phyloP scores from a whole-genome alignment of 2,113 vertebrate species.

The Megaleporinus macrocephalus region DNA sequence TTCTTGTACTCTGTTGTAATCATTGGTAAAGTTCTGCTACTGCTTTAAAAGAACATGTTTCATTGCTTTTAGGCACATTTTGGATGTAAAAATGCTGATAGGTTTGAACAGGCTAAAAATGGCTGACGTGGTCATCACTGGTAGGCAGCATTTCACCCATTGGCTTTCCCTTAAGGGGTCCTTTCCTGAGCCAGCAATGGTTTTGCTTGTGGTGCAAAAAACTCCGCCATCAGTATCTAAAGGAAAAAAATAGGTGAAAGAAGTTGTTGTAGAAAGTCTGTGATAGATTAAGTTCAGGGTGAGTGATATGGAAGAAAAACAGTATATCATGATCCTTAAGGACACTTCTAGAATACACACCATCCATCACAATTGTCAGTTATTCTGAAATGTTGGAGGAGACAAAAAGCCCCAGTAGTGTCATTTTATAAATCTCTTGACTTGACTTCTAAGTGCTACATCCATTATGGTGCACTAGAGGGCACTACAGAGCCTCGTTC shows the following conservation, averaged over 20 bases:
- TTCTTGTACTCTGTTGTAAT: neutral
- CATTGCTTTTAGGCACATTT: neutral
- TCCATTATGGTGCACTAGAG: neutral
- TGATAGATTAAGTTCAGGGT: neutral
- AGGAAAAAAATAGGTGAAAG: neutral
- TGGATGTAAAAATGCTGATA: neutral
- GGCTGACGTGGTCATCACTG: neutral
- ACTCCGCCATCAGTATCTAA: slow-evolving; percentile 23
- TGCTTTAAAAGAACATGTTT: neutral
- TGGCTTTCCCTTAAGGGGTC: neutral
- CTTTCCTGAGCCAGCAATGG: neutral
- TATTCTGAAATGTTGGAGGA: too few relatives aligned
- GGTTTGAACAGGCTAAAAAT: neutral
- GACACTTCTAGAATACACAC: too few relatives aligned
- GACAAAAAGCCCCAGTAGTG: too few relatives aligned
- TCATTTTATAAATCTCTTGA: too few relatives aligned
- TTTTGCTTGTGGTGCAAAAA: neutral
- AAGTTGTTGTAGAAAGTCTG: neutral
- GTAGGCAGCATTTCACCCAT: neutral
- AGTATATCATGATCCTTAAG: too few relatives aligned
- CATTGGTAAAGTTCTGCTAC: neutral
- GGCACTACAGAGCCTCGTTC: neutral
- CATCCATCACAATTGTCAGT: too few relatives aligned
- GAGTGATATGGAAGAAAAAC: too few relatives aligned
- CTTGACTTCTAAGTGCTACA: too few relatives aligned